These are phyloP conservation scores for Tupiocoris notatus DNA, from an alignment of 2,888 invertebrate species.

Conservation along the genomic window DNA sequence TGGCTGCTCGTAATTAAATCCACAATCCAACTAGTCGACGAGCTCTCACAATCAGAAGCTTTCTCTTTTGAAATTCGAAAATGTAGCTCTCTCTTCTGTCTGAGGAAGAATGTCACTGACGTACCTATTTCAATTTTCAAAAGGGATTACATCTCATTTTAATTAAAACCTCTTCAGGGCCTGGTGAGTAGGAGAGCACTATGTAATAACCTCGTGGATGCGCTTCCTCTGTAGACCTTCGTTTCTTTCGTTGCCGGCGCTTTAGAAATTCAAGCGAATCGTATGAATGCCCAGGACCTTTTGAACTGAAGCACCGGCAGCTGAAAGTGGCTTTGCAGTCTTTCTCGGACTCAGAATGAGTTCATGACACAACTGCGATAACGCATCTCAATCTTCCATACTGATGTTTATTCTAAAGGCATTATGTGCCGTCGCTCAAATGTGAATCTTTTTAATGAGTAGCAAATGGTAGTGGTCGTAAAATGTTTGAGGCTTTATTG, in stretches of 20 bases:
- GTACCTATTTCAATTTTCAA: background rate
- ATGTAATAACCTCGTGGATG: background rate
- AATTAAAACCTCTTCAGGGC: background rate
- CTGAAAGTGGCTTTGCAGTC: background rate
- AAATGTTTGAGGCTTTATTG: too few species aligned
- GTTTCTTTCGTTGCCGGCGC: background rate
- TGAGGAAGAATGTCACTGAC: background rate
- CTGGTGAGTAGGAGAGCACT: background rate
- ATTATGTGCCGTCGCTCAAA: too few species aligned
- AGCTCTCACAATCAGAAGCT: background rate
- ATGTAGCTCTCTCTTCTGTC: background rate
- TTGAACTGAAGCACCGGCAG: background rate
- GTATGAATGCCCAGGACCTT: background rate
- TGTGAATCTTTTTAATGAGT: too few species aligned
- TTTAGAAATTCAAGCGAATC: background rate
- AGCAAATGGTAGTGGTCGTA: too few species aligned
- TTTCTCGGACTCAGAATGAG: background rate
- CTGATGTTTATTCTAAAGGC: too few species aligned
- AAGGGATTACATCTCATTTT: background rate
- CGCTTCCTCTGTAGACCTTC: background rate
- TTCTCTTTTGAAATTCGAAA: background rate
- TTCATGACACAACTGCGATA: background rate
- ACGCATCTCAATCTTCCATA: background rate
- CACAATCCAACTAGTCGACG: background rate
- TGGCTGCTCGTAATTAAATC: too few species aligned